A percentile compares a stretch with the other conserved stretches of the same genome.
Conservation (phyloP, 2,113 vertebrate species). For the Melozone crissalis region DNA sequence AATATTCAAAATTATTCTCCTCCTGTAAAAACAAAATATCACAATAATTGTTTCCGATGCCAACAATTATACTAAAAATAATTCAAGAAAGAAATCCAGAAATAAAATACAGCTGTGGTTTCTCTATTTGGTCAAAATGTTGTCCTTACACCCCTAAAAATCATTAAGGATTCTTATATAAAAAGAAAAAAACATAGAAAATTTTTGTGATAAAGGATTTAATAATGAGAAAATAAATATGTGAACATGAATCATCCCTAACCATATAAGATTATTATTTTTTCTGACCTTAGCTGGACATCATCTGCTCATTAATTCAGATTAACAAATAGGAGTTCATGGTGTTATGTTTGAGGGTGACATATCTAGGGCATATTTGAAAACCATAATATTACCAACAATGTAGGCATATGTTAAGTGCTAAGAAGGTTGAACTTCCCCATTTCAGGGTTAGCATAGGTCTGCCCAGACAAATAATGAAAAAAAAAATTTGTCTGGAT, state of each 20-base stretch:
- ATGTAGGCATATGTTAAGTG: not conserved
- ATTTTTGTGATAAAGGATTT: not conserved
- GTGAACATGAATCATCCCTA: not conserved
- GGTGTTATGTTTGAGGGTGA: not conserved
- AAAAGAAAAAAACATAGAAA: not conserved
- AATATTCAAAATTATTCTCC: not conserved
- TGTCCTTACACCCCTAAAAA: not conserved
- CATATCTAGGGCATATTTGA: slow-evolving; percentile 47
- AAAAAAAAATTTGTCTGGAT: not conserved
- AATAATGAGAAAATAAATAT: not conserved
- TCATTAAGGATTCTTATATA: not conserved
- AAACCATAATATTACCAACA: not conserved
- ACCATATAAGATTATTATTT: not conserved
- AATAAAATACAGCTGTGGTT: not conserved
- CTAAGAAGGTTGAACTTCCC: slow-evolving; percentile 8
- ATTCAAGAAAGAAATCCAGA: accelerated
- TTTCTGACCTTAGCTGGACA: not conserved
- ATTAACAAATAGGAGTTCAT: slow-evolving; percentile 40
- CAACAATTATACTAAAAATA: not conserved
- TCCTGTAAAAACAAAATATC: not conserved
- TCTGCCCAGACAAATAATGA: not conserved
- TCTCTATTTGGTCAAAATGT: not conserved
- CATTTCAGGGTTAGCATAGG: not conserved
- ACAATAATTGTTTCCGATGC: not conserved
- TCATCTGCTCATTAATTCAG: slow-evolving; percentile 55